Evolutionary conservation across 2,888 invertebrate genomes (phyloP), one percentile per base, ranked within the genome.

Genomic region (Tolmerus cingulatus): DNA sequence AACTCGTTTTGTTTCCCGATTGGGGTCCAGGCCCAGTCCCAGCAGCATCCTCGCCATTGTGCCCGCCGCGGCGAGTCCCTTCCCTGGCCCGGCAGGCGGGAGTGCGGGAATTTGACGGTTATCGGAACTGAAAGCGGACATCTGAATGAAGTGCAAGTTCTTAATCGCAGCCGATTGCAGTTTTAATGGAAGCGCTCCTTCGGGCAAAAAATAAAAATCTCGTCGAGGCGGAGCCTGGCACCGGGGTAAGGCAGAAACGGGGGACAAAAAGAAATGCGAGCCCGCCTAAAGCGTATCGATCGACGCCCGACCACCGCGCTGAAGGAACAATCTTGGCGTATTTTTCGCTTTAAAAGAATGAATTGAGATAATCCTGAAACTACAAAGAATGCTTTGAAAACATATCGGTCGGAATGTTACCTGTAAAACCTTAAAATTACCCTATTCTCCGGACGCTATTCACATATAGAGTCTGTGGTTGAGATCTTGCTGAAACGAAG

Each of bases 181-280:
- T 76, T 76, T 76, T 76, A 66, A 66, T 66, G 66, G 66, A 23
- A 66, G 66, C 66, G 66, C 66, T 66, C 66, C 66, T 66, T 66
- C 66, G 27, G 12, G 12, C 27, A 27, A 66, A 66, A 66, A 23
- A 4, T 9, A 66, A 66, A 23, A 27, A 66, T 66, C 66, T 23
- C 27, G n/a, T 37, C 5, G 8, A 76, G 76, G 34, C 76, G 76
- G 76, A 76, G 76, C 9, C 37, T 76, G 34, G 51, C 5, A n/a
- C 7, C 16, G 7, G 8, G n/a, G 16, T 14, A 46, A 46, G 4
- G 43, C 5, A 46, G 16, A 46, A 46, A 46, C 43, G 43, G 14
- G 43, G 43, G 16, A 46, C 14, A 51, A 51, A 51, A 51, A n/a
- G 16, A 51, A 51, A 51, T 51, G 51, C n/a, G 51, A 51, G 51